Percentiles rank a stretch among this genome's conserved stretches.
Evolutionary conservation across 30 jellyfish, hydroid and myxozoan genomes (phyloP).

Genomic region (Hydra vulgaris): DNA sequence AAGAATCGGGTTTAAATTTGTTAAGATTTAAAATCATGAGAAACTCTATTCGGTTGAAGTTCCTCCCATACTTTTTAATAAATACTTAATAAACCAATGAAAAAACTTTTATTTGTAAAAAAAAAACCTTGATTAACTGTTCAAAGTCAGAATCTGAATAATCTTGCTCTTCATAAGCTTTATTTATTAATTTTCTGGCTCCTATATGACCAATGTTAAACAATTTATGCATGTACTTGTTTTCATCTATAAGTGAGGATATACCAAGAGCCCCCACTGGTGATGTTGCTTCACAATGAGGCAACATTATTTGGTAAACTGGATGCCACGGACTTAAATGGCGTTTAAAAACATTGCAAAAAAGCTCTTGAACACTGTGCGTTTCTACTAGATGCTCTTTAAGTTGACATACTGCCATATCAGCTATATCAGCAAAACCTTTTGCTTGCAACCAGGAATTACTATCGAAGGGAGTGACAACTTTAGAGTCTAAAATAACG

Average conservation of each 20-base stretch:
- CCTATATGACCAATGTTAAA: slow-evolving; percentile 89
- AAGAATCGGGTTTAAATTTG: too few species aligned
- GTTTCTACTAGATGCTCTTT: slow-evolving; percentile 74
- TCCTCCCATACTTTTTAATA: too few species aligned
- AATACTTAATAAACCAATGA: too few species aligned
- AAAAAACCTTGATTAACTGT: background rate
- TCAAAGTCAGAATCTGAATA: slow-evolving; percentile 19
- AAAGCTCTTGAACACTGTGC: slow-evolving; percentile 65
- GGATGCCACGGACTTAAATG: slow-evolving; percentile 73
- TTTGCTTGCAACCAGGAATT: slow-evolving; percentile 69
- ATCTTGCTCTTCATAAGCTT: slow-evolving; percentile 45
- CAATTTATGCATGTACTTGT: slow-evolving; percentile 52
- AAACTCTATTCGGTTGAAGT: too few species aligned
- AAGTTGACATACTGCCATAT: slow-evolving; percentile 64
- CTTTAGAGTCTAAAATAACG: slow-evolving; percentile 40
- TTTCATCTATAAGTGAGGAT: slow-evolving; percentile 19
- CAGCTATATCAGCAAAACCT: slow-evolving; percentile 66
- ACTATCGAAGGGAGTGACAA: slow-evolving; percentile 52
- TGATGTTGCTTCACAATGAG: slow-evolving; percentile 57
- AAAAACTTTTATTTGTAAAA: too few species aligned
- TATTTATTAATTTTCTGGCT: slow-evolving; percentile 40
- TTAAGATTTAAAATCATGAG: too few species aligned
- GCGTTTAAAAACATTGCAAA: slow-evolving; percentile 66
- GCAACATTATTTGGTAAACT: slow-evolving; percentile 29
- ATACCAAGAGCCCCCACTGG: slow-evolving; percentile 34